phyloP scores from a whole-genome alignment of 2,797 vertebrate genomes.

The Syncerus caffer region DNA sequence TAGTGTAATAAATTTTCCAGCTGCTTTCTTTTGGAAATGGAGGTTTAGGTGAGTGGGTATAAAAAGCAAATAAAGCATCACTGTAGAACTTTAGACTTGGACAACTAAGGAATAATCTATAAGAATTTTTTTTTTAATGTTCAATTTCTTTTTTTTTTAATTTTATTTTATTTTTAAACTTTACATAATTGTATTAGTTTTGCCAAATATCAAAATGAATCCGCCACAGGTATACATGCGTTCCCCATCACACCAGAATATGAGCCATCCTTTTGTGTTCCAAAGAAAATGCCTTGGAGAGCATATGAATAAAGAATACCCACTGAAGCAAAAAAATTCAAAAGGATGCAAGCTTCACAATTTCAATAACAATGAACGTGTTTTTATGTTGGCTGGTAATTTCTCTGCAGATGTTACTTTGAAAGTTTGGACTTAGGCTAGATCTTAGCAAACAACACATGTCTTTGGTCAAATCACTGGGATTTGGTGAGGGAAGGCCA shows the following conservation, averaged over 20 bases:
- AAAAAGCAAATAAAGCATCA: neutral
- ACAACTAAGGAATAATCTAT: slow-evolving; percentile 3
- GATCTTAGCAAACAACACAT: neutral
- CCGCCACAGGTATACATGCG: too few species aligned
- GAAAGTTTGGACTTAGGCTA: neutral
- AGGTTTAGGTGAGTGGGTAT: neutral
- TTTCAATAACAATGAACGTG: neutral
- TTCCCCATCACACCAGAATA: neutral
- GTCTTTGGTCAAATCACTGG: neutral
- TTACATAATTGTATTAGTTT: too few species aligned
- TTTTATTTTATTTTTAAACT: too few species aligned
- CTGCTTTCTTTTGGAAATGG: neutral
- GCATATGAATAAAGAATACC: neutral
- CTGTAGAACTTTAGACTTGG: neutral
- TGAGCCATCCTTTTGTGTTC: neutral
- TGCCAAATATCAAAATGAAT: too few species aligned
- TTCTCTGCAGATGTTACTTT: slow-evolving; percentile 25
- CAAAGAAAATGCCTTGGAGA: slow-evolving; percentile 21
- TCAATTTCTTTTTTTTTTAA: too few species aligned
- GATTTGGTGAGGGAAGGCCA: neutral
- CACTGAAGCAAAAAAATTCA: neutral
- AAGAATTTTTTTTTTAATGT: neutral
- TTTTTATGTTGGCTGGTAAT: neutral
- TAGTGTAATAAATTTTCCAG: neutral
- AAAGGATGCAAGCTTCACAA: neutral